A percentile compares a stretch with the other conserved stretches of the same genome.
These are phyloP conservation scores for Priocnemis perturbator DNA, from an alignment of 2,888 invertebrate species.

Conservation along the genomic window DNA sequence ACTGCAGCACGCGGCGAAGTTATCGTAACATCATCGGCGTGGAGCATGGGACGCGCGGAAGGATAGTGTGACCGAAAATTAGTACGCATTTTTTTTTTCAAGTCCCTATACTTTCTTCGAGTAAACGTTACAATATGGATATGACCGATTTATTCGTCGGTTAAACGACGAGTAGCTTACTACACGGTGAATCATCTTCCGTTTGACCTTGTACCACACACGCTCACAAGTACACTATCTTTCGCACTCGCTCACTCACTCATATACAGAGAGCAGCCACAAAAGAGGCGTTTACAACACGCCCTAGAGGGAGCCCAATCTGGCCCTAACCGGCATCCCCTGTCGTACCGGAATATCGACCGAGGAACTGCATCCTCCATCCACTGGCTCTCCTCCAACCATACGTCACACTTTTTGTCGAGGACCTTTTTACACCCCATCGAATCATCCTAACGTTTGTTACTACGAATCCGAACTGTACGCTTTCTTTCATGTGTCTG, in stretches of 20 bases:
- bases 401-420: slow-evolving; percentile 45
- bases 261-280: background rate
- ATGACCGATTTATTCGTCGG: slow-evolving; percentile 35
- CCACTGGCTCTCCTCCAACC: slow-evolving; percentile 45
- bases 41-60: no score
- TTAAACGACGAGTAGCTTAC: slow-evolving; percentile 34
- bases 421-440: slow-evolving; percentile 35
- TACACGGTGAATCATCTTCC: slow-evolving; percentile 53
- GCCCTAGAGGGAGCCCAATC: slow-evolving; percentile 55
- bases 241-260: no score
- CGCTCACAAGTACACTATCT: slow-evolving; percentile 20
- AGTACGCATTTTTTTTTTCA: no score
- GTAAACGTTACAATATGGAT: slow-evolving; percentile 14
- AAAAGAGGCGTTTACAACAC: slow-evolving; percentile 52
- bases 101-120: no score
- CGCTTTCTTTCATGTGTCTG: no score
- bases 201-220: slow-evolving; percentile 53
- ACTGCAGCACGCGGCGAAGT: no score
- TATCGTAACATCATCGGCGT: no score
- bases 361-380: slow-evolving; percentile 57
- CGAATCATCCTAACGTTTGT: slow-evolving; percentile 34
- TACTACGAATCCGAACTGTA: background rate
- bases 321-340: slow-evolving; percentile 53
- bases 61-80: no score
- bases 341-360: slow-evolving; percentile 56